Evolutionary conservation across 2,888 invertebrate genomes (phyloP).

Genomic region (Sericinus montela): DNA sequence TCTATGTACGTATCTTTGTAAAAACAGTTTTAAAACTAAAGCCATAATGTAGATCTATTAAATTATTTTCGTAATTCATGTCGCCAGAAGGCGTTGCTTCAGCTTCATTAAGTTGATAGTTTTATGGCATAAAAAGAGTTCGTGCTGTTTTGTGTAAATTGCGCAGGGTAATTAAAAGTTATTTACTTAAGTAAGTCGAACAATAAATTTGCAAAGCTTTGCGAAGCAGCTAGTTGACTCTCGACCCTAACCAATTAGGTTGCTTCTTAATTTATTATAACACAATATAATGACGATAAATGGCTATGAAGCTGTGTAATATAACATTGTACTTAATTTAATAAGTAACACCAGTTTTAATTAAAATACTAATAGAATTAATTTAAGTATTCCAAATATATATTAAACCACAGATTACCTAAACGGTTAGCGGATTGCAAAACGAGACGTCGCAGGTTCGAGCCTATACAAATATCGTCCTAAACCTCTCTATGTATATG

Average conservation of each 20-base stretch:
- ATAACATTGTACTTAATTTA: constrained; percentile 2
- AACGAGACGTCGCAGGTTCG: too few relatives aligned
- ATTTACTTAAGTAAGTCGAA: constrained; percentile 41
- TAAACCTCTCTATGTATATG: too few relatives aligned
- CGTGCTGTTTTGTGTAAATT: constrained; percentile 18
- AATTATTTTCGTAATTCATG: background rate
- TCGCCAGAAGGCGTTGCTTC: background rate
- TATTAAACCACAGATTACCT: too few relatives aligned
- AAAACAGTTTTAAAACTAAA: background rate
- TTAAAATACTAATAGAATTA: too few relatives aligned
- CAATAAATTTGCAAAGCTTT: constrained; percentile 59
- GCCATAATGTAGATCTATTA: background rate
- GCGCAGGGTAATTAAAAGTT: constrained; percentile 42
- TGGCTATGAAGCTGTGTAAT: constrained; percentile 21
- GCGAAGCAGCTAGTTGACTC: constrained; percentile 32
- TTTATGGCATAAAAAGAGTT: constrained; percentile 25
- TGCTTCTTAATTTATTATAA: constrained; percentile 63
- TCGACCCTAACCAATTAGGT: constrained; percentile 62
- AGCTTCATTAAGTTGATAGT: constrained; percentile 13
- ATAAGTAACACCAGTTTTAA: too few relatives aligned
- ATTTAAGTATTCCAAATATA: too few relatives aligned
- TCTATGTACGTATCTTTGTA: constrained; percentile 17
- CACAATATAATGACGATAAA: constrained; percentile 50
- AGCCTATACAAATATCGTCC: too few relatives aligned
- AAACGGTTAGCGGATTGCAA: too few relatives aligned